Conservation (phyloP, 2,113 vertebrate genomes). For the Apeltes quadracus region DNA sequence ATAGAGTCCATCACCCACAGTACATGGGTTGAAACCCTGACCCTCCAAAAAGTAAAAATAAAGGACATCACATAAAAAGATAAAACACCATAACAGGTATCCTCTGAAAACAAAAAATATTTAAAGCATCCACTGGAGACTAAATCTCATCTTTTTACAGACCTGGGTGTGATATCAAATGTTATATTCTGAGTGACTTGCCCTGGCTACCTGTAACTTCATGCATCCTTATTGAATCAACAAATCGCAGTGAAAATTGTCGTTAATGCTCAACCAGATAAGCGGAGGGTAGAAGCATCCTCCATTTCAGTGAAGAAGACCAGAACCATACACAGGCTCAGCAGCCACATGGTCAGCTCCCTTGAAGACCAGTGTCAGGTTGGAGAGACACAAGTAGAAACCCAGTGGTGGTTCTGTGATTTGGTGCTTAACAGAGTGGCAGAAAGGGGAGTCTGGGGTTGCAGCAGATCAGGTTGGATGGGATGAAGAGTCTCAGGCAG, state of each 20-base stretch:
- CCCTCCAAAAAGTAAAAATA: constrained; percentile 23
- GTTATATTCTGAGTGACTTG: constrained; percentile 26
- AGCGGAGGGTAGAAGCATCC: constrained; percentile 33
- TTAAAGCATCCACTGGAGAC: constrained; percentile 33
- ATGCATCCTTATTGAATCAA: constrained; percentile 32
- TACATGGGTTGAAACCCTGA: constrained; percentile 14
- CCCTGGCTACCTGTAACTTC: constrained; percentile 11
- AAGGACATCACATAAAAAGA: constrained; percentile 35
- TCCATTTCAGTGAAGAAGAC: constrained; percentile 23
- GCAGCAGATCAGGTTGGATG: constrained; percentile 22
- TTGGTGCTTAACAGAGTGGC: background rate
- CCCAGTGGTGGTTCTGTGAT: constrained; percentile 11
- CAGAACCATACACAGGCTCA: constrained; percentile 33
- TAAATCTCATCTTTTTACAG: constrained; percentile 24
- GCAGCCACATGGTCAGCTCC: constrained; percentile 32
- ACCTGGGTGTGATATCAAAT: constrained; percentile 29
- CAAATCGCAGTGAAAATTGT: constrained; percentile 11
- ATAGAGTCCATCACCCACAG: constrained; percentile 3
- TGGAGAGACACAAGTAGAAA: constrained; percentile 30
- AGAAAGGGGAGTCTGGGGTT: background rate
- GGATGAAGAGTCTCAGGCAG: constrained; percentile 47
- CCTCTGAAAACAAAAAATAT: constrained; percentile 40
- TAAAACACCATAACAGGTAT: too few species aligned
- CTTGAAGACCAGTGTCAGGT: constrained; percentile 57
- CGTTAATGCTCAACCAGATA: constrained; percentile 12